Evolutionary conservation across 2,888 invertebrate species (phyloP), one percentile per base, ranked within the genome.

Genomic region (Drosophila paracracens): DNA sequence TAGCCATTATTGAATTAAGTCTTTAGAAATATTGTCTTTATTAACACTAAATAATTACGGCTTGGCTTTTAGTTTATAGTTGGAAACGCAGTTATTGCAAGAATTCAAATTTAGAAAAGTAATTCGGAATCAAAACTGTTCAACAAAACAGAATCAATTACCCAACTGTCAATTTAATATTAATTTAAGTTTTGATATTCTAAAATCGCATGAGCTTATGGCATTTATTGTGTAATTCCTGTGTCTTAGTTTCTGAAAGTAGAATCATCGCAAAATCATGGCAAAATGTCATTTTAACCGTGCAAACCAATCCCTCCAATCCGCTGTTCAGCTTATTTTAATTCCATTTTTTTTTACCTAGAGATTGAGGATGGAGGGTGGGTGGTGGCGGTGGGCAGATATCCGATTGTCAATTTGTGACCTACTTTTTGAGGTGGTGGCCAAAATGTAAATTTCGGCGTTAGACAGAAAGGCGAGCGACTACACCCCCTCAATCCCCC

Each of bases 401-500:
- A 68, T 73, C 59, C 69, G 82, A 73, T 81, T 81, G 71, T 72
- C 63, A 66, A 69, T 65, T 74, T 84, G 72, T 82, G 82, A 70
- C 82, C 88, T 79, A 88, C 72, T 70, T 88, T 66, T 56, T 31
- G 48, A 65, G 76, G 63, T 69, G 74, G 74, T 85, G 86, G 74
- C 83, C 77, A 85, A 85, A 88, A 83, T 88, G 74, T 80, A 82
- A 83, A 88, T 83, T 85, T 88, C 13, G 77, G 50, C 38, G 52
- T 67, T 64, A 51, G 53, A 29, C 56, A 62, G 46, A 63, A 43
- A 35, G 53, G 40, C 43, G 25, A 70, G 43, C 25, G 8, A 51
- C 29, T 70, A 70, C 43, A 61, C 10, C 3, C 2, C 48, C 8
- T 2, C 5, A 50, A 18, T 1, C 61, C 16, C 13, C 11, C 18